Base-by-base conservation (phyloP, 1,140 invertebrate species). In the Propsilocerus akamusi region DNA sequence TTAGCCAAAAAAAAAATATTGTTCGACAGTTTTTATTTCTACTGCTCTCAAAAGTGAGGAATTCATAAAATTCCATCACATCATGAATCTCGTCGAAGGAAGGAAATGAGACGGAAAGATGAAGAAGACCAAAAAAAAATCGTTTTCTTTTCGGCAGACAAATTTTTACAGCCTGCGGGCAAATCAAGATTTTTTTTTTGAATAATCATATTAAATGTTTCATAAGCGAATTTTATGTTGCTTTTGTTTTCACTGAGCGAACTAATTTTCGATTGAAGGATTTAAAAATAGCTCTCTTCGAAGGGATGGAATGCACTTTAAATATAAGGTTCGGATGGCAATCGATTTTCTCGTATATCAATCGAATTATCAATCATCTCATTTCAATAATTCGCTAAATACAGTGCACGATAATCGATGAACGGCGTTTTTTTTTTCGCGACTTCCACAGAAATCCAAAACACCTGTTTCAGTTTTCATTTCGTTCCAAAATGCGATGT, bases 201-300 rank as follows among this genome's bases (percentile, higher is more conserved):
- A n/a, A 41, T 41, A 41, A 41, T 41, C 34, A 41, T 20, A 41
- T 41, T 41, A 41, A n/a, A 41, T 41, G 34, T 41, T 41, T 41
- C 34, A 41, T 41, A 41, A 41, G 22, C 34, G 34, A 41, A 20
- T 41, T 41, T 37, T n/a, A n/a, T 17, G 10, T 11, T 30, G 17
- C 34, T 17, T 41, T 41, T 41, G 10, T 41, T 14, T 17, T 17
- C 20, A 17, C 20, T 41, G 34, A 7, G 17, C 14, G 22, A 41
- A 14, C 34, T 41, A 41, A 41, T 41, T 41, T 41, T 41, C 34
- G 17, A 8, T 17, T 30, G 6, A 30, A 30, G 28, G 28, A 41
- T 41, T 41, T 41, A 41, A 41, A 41, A 41, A 41, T 41, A 41
- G 34, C 28, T 30, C 10, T 30, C 10, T n/a, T n/a, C n/a, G n/a